A percentile compares a stretch with the other conserved stretches of the same genome.
phyloP scores from a whole-genome alignment of 1,140 invertebrate genomes.

The Maconellicoccus hirsutus region DNA sequence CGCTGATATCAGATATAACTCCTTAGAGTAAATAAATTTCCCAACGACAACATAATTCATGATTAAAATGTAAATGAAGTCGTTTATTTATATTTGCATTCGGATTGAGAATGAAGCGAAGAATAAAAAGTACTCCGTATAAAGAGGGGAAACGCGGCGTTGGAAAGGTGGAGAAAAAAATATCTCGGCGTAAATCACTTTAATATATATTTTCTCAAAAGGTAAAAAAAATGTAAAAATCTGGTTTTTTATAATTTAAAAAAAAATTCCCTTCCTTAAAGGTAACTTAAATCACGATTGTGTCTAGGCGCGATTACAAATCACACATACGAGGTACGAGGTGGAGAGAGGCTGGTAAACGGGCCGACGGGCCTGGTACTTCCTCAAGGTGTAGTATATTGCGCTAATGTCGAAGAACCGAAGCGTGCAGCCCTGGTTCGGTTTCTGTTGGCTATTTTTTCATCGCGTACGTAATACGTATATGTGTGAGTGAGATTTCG shows the following conservation, averaged over 20 bases:
- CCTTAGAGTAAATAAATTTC: no score
- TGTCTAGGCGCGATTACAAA: neutral
- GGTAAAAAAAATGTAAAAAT: neutral
- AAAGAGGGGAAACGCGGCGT: no score
- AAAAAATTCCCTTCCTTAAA: neutral
- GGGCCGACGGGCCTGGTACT: neutral
- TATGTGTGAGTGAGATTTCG: no score
- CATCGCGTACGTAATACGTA: no score
- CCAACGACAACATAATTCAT: neutral
- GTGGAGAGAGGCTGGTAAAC: neutral
- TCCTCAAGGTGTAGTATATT: neutral
- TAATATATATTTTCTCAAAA: neutral
- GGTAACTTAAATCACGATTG: neutral
- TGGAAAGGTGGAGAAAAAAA: neutral
- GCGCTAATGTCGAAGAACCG: neutral
- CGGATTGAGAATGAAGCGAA: no score
- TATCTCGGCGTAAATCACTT: neutral
- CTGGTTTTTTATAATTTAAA: neutral
- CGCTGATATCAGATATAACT: no score
- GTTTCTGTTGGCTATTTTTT: neutral
- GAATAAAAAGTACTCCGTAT: no score
- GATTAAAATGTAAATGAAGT: constrained; percentile 1
- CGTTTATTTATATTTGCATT: neutral
- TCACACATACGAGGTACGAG: neutral
- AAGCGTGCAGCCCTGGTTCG: neutral